Evolutionary conservation across 2,888 invertebrate genomes (phyloP).

Genomic region (Lutraria lutraria): DNA sequence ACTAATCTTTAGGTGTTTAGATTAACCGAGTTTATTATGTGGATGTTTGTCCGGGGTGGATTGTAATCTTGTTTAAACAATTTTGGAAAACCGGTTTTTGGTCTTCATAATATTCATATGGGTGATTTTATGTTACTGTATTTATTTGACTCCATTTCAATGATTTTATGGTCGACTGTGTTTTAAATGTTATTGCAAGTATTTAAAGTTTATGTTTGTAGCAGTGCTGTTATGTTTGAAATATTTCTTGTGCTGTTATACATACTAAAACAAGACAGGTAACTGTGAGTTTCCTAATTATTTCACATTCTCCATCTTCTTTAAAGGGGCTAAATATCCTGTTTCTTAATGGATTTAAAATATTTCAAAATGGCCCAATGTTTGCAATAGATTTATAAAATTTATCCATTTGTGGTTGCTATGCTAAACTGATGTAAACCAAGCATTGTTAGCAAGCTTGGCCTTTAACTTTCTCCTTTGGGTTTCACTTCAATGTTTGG

Average conservation of each 20-base stretch:
- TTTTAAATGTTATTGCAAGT: neutral
- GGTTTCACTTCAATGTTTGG: neutral
- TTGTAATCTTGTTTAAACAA: too few species aligned
- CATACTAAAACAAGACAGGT: too few species aligned
- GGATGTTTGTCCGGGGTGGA: neutral
- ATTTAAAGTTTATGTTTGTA: neutral
- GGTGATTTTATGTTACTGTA: neutral
- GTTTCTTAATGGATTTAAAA: too few species aligned
- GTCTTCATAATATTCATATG: too few species aligned
- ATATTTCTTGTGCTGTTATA: neutral
- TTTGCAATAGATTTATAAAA: too few species aligned
- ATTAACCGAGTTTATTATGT: neutral
- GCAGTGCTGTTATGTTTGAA: neutral
- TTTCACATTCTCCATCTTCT: too few species aligned
- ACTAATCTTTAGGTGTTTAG: neutral
- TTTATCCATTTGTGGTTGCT: too few species aligned
- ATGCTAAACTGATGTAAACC: neutral
- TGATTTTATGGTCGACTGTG: neutral
- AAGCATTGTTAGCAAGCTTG: neutral
- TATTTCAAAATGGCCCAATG: too few species aligned
- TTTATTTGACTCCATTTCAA: neutral
- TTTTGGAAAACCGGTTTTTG: too few species aligned
- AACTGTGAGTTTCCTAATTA: neutral
- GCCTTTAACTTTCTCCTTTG: slow-evolving; percentile 11
- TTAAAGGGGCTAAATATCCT: too few species aligned